Evolutionary conservation across 2,888 invertebrate species (phyloP), one percentile per base, ranked within the genome.

Genomic region (Sarcophaga carnaria): DNA sequence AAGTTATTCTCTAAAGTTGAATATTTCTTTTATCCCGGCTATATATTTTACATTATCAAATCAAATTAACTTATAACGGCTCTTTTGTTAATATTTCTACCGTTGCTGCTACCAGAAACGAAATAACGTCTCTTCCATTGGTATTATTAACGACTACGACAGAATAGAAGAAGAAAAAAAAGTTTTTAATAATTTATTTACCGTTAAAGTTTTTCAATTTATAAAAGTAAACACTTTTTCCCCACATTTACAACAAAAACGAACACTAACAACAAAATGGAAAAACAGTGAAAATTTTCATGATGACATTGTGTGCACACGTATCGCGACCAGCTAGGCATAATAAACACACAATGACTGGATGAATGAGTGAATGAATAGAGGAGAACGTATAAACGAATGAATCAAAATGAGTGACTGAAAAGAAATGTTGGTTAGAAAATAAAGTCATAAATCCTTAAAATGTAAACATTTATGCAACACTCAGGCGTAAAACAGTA

Each of bases 381-480:
- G 37, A 8, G 37, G 37, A 37, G 37, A 37, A 37, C 37, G 37
- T 8, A 37, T 37, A 37, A 37, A 37, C 37, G 37, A 37, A 37
- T 37, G 37, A 37, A 37, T 37, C 37, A 37, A 37, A 37, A 37
- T 37, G 37, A 37, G 37, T 37, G 37, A 37, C 37, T 37, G 37
- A 37, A 8, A 37, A 8, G 37, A 83, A 83, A 78, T 67, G 62
- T 72, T 78, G 22, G 54, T 45, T 17, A 71, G 62, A 70, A 84
- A 71, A 80, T 85, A 85, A 85, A 84, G 81, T 63, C 79, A 87
- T 87, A 87, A 87, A 87, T 87, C 81, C 79, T 37, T 79, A 84
- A 81, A 87, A 84, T 76, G 71, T 81, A 87, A 87, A 87, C 87
- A 84, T 84, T 87, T 84, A 63, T 81, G 79, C 87, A 81, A 81